Evolutionary conservation across 2,888 invertebrate genomes (phyloP), one percentile per base, ranked within the genome.

Genomic region (Limnephilus lunatus): DNA sequence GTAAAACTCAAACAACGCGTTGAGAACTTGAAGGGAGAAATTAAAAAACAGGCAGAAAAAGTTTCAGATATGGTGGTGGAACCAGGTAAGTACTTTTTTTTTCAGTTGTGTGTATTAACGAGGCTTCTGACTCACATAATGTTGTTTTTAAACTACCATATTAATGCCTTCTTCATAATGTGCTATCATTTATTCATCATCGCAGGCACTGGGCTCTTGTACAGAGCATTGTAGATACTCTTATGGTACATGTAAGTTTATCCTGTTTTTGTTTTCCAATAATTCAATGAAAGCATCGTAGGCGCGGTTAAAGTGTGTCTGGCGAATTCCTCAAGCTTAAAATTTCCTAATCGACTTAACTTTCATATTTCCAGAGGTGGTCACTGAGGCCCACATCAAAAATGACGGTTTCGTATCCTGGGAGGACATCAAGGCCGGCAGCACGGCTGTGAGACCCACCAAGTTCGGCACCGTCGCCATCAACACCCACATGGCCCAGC

Each of bases 401-500:
- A 94, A 94, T 11, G 95, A 95, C 91, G 96, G 95, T 0, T 95
- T 95, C 91, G 94, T 95, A 7, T 94, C 96, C 0, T 97, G 97
- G 97, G 96, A 96, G 1, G 96, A 96, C 44, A 94, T 97, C 1
- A 95, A 96, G 94, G 95, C 95, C 48, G 96, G 95, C 93, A 96
- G 96, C 91, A 95, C 95, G 90, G 95, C 95, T 0, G 97, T 97
- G 19, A 96, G 96, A 94, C 97, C 97, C 0, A 95, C 95, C 91
- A 96, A 96, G 94, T 96, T 97, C 92, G 97, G 97, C 92, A 96
- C 96, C 94, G 96, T 96, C 93, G 98, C 98, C 1, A 95, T 98
- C 95, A 96, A 97, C 80, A 98, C 97, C 0, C 97, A 97, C 94
- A 96, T 97, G 94, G 96, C 96, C 2, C 97, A 98, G 94, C 97